Conservation (phyloP, 23 tunicate species). For the Trididemnum nubilum region DNA sequence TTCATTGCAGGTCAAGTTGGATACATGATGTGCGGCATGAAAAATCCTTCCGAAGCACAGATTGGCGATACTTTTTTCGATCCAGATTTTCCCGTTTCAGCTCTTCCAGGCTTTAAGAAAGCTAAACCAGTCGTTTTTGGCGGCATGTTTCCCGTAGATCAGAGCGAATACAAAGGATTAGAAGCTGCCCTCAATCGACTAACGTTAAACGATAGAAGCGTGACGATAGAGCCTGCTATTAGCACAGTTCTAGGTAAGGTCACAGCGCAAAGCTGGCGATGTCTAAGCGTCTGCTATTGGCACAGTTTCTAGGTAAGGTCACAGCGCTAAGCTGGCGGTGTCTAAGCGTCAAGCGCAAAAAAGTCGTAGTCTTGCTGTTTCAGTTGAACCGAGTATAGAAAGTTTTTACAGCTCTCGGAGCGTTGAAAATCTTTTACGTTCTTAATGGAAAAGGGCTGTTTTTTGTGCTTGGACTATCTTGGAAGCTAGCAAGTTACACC, state of each 20-base stretch:
- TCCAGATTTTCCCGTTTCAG: constrained; percentile 30
- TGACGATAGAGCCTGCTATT: constrained; percentile 38
- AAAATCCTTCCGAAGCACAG: constrained; percentile 65
- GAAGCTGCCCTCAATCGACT: constrained; percentile 56
- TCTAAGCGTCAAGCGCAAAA: too few species aligned
- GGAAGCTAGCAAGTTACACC: too few species aligned
- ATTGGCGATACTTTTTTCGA: constrained; percentile 78
- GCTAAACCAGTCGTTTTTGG: constrained; percentile 85
- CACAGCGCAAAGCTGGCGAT: not conserved
- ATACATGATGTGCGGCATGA: constrained; percentile 80
- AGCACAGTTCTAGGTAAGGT: constrained; percentile 53
- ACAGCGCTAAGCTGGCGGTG: too few species aligned
- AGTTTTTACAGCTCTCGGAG: too few species aligned
- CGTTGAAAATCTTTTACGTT: too few species aligned
- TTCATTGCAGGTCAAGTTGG: constrained; percentile 76
- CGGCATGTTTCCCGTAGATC: constrained; percentile 61
- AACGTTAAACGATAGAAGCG: constrained; percentile 81
- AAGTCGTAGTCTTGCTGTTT: too few species aligned
- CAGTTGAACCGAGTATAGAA: too few species aligned
- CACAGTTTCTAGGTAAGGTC: too few species aligned
- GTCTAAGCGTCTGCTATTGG: too few species aligned
- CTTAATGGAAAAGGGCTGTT: too few species aligned
- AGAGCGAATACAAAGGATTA: constrained; percentile 41
- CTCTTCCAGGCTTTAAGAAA: constrained; percentile 61
- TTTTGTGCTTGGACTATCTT: too few species aligned